These are phyloP conservation scores for Coenobita brevimanus DNA, from an alignment of 1,140 invertebrate species.

Conservation along the genomic window DNA sequence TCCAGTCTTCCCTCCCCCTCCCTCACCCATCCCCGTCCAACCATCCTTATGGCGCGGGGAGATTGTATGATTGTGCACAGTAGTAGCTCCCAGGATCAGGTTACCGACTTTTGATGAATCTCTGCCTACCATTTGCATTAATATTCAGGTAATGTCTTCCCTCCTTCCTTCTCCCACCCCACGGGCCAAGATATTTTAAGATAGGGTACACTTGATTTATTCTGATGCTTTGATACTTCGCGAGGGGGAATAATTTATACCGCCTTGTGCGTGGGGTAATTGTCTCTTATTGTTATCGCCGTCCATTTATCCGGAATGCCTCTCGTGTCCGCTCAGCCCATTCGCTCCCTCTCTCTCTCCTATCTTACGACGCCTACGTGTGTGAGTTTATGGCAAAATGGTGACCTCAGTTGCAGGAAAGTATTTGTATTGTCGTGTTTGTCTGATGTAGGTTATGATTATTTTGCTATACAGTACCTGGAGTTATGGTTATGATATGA, in stretches of 20 bases:
- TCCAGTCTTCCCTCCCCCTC: too few relatives aligned
- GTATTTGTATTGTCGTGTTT: too few relatives aligned
- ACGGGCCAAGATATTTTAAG: conserved; percentile 17
- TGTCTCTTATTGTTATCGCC: conserved; percentile 28
- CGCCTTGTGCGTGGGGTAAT: conserved; percentile 38
- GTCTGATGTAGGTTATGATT: too few relatives aligned
- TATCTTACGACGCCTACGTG: too few relatives aligned
- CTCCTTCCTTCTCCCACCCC: neutral
- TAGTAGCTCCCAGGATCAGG: conserved; percentile 54
- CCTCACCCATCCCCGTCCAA: neutral
- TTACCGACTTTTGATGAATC: conserved; percentile 65
- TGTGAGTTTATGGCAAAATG: too few relatives aligned
- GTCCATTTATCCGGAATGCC: neutral
- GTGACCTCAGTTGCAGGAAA: too few relatives aligned
- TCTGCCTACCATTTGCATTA: conserved; percentile 60
- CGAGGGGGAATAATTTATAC: conserved; percentile 47
- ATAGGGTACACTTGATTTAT: conserved; percentile 51
- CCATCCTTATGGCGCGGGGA: conserved; percentile 35
- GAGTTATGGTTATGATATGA: too few relatives aligned
- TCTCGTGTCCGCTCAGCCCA: too few relatives aligned
- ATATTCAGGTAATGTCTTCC: conserved; percentile 56
- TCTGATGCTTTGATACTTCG: conserved; percentile 49
- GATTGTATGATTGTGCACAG: conserved; percentile 60
- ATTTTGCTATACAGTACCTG: too few relatives aligned
- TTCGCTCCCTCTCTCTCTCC: neutral